Percentiles rank a stretch among this genome's conserved stretches.
phyloP scores from a whole-genome alignment of 2,888 invertebrate species.

The Chymomyza procnemis region DNA sequence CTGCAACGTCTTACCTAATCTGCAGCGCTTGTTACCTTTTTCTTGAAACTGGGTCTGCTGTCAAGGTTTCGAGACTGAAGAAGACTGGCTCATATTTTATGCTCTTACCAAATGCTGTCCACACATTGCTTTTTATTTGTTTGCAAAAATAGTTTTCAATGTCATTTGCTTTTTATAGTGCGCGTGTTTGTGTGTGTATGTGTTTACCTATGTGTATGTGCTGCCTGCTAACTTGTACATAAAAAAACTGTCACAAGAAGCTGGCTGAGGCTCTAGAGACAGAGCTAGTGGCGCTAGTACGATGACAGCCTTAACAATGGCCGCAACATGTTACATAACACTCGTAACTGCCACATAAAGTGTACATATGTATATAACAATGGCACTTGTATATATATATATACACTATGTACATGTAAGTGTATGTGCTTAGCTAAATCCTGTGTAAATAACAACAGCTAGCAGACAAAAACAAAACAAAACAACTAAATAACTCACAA shows the following conservation, averaged over 20 bases:
- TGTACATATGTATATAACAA: constrained; percentile 30
- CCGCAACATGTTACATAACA: constrained; percentile 33
- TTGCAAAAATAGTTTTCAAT: constrained; percentile 49
- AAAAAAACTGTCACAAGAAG: not conserved
- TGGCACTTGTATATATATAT: not conserved
- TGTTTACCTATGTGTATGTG: constrained; percentile 17
- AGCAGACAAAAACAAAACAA: not conserved
- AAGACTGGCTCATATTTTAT: constrained; percentile 1
- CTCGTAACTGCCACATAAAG: constrained; percentile 10
- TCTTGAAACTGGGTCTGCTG: constrained; percentile 17
- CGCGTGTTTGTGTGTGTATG: constrained; percentile 10
- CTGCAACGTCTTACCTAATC: constrained; percentile 51
- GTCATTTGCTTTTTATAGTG: constrained; percentile 36
- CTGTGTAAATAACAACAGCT: not conserved
- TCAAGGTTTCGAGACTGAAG: constrained; percentile 45
- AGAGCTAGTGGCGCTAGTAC: not conserved
- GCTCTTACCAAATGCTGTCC: constrained; percentile 10
- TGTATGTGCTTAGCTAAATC: not conserved
- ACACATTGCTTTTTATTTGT: constrained; percentile 21
- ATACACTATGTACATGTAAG: not conserved
- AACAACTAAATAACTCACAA: constrained; percentile 11
- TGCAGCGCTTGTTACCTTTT: constrained; percentile 33
- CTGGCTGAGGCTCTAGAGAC: not conserved
- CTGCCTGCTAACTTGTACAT: not conserved
- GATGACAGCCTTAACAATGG: constrained; percentile 3